Evolutionary conservation across 1,140 invertebrate genomes (phyloP), one percentile per base, ranked within the genome.

Genomic region (Trichoplusia ni): DNA sequence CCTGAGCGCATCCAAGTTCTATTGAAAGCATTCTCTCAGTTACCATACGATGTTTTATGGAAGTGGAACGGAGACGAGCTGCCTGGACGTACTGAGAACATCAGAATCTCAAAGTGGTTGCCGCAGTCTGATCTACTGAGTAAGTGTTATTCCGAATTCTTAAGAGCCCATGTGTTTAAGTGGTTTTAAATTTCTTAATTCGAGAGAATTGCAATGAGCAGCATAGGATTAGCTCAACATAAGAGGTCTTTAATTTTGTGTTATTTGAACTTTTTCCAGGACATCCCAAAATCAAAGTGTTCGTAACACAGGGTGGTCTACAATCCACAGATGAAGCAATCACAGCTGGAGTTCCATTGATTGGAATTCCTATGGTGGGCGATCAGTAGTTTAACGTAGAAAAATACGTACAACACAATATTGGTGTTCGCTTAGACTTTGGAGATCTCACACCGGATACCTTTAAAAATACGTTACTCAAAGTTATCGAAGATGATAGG

Each of bases 101-200:
- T 44, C n/a, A 21, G 19, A 21, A 44, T 46, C 14, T 25, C 42
- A 1, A 46, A 46, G 23, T 46, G 42, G 42, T 21, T 46, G n/a
- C 42, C 42, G 8, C 42, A 46, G n/a, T 14, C 42, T 7, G 42
- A 46, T 27, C 13, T 46, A 46, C 23, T 46, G 0, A 46, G 42
- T 46, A 13, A 46, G 42, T 27, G 3, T 9, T 9, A 19, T 27
- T 16, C n/a, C n/a, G n/a, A n/a, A n/a, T n/a, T n/a, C n/a, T n/a
- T n/a, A n/a, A n/a, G n/a, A n/a, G n/a, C n/a, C n/a, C n/a, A n/a
- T n/a, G n/a, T n/a, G n/a, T n/a, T n/a, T n/a, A n/a, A n/a, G n/a
- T n/a, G n/a, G n/a, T n/a, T n/a, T n/a, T n/a, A n/a, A n/a, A n/a
- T n/a, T n/a, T n/a, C n/a, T n/a, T n/a, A n/a, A n/a, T n/a, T n/a